Conservation (phyloP, 2,113 vertebrate species). For the Platysternon megacephalum region DNA sequence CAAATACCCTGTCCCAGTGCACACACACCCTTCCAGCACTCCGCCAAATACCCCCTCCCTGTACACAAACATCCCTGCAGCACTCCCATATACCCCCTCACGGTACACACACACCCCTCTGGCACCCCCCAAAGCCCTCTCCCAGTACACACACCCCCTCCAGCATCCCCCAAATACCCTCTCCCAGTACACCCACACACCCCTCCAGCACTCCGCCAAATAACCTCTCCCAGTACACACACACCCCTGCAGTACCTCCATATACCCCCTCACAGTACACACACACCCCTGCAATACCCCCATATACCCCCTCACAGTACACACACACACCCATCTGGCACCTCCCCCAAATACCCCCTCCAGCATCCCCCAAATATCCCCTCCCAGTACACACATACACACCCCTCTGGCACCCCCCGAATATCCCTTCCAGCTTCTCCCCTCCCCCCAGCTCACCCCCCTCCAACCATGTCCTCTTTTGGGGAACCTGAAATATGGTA, state of each 20-base stretch:
- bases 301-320: background rate
- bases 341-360: no score
- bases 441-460: background rate
- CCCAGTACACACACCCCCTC: background rate
- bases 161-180: background rate
- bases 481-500: background rate
- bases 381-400: background rate
- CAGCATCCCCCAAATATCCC: background rate
- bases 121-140: background rate
- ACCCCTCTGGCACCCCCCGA: no score
- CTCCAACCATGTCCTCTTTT: background rate
- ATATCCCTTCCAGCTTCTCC: background rate
- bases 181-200: background rate
- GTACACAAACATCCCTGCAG: no score
- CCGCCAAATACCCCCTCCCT: no score
- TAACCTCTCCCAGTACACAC: no score
- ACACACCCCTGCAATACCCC: background rate
- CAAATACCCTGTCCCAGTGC: no score
- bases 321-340: background rate
- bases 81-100: background rate
- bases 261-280: background rate
- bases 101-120: background rate
- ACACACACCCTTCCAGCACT: no score
- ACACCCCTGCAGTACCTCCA: no score
- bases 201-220: no score